Evolutionary conservation across 2,888 invertebrate species (phyloP), one percentile per base, ranked within the genome.

Genomic region (Entomobrya proxima): DNA sequence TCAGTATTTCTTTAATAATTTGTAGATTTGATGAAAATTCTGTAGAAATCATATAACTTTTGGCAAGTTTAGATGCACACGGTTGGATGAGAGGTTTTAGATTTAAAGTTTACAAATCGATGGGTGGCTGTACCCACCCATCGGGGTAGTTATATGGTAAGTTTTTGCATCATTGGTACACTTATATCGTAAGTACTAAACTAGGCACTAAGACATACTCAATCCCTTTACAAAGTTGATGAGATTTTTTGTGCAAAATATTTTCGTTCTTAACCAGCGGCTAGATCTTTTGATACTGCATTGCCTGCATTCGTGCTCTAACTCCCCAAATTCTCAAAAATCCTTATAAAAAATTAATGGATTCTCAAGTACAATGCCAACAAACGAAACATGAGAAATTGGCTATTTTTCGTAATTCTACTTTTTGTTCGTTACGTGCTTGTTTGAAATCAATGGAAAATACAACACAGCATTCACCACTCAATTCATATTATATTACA

Each of bases 301-400:
- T 3, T 61, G 35, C 74, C 27, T 44, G 7, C n/a, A 11, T 37
- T 5, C 21, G 18, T 64, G 55, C 69, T 37, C 52, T 69, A 69
- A 69, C 55, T 69, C 69, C 58, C 32, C 67, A 67, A 44, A 78
- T 80, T 69, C 55, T 69, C n/a, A 69, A 80, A 69, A 50, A 69
- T 80, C 79, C 69, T 80, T 81, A 50, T 47, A 40, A 47, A 50
- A 72, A 81, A 81, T 74, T 58, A 81, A 81, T 81, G 80, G 50
- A 72, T 81, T 79, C 67, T 47, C 55, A 58, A 47, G 80, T 67
- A 40, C 37, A 69, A 27, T 52, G 64, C 37, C 30, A 67, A 61
- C 35, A 52, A 79, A 67, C n/a, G 50, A 52, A 79, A 67, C n/a
- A 50, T 35, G 47, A 55, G 52, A 78, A 32, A 78, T n/a, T 55